Evolutionary conservation across 2,113 vertebrate genomes (phyloP).

Genomic region (Phrynosoma blainvillii): DNA sequence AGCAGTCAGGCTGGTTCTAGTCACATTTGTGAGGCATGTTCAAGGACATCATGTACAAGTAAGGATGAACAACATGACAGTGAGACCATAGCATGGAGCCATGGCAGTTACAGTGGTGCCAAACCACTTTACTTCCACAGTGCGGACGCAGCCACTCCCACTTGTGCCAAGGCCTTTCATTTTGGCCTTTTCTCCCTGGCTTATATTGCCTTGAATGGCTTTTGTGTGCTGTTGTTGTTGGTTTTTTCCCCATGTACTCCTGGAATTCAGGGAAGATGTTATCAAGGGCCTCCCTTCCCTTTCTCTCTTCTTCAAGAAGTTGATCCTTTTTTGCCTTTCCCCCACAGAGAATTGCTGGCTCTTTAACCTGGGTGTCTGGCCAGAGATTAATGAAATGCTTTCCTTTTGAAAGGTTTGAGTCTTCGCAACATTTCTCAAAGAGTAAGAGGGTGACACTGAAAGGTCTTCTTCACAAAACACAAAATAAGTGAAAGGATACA

Average conservation of each 20-base stretch:
- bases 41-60: too few species aligned
- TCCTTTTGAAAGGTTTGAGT: background rate
- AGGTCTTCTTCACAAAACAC: background rate
- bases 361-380: background rate
- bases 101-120: too few species aligned
- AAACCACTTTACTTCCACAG: too few species aligned
- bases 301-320: background rate
- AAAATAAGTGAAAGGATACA: background rate
- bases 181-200: too few species aligned
- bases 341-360: background rate
- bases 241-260: background rate
- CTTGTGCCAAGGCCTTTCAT: too few species aligned
- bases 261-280: background rate
- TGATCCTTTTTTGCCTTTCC: too few species aligned
- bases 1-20: too few species aligned
- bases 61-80: too few species aligned
- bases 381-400: background rate
- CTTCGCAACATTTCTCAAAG: background rate
- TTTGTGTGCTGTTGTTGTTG: background rate
- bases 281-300: background rate
- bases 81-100: too few species aligned
- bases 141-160: too few species aligned
- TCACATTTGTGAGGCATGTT: too few species aligned
- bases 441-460: background rate
- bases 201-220: background rate